Base-by-base conservation (phyloP, 64 coral and sea anemone species). In the Pocillopora damicornis region DNA sequence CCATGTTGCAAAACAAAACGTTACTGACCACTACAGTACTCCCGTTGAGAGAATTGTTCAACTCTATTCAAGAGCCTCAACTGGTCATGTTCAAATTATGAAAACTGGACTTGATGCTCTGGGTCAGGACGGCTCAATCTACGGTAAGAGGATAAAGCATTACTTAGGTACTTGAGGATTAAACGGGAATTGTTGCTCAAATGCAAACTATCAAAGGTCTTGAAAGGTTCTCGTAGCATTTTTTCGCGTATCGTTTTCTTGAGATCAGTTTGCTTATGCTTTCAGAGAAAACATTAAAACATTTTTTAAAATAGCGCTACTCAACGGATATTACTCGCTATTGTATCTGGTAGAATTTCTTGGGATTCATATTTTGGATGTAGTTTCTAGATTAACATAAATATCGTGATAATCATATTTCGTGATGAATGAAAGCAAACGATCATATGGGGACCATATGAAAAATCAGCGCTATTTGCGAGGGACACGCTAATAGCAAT, bases 31-130 rank as follows among this genome's bases (percentile, higher is more conserved):
- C 9, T 56, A 85, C 64, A 85, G 56, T 57, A 37, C 15, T 72
- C 64, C 81, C 16, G 17, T 58, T 13, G 56, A 85, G 17, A 71
- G 64, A 73, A 58, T 23, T 51, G 81, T 82, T 90, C 80, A 16
- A 42, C 51, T 90, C 3, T 90, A 84, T 76, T 90, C 89, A n/a
- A 90, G 72, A 65, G 80, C 79, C 1, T 90, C 89, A 1, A 18
- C 36, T 18, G 18, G 20, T 10, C 89, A 90, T 72, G 34, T 90
- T 57, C 89, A 90, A 63, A 57, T 90, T 11, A 64, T 63, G 11
- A 85, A 76, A 75, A 61, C 73, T 17, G 80, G 62, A 20, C 22
- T 90, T 17, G 37, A 90, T 22, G 89, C 79, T 20, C 38, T 72
- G 0, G 89, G 80, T 20, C 60, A 63, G 16, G 60, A 76, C 37